Conservation (phyloP, 2,113 vertebrate genomes). For the Centropristis striata region DNA sequence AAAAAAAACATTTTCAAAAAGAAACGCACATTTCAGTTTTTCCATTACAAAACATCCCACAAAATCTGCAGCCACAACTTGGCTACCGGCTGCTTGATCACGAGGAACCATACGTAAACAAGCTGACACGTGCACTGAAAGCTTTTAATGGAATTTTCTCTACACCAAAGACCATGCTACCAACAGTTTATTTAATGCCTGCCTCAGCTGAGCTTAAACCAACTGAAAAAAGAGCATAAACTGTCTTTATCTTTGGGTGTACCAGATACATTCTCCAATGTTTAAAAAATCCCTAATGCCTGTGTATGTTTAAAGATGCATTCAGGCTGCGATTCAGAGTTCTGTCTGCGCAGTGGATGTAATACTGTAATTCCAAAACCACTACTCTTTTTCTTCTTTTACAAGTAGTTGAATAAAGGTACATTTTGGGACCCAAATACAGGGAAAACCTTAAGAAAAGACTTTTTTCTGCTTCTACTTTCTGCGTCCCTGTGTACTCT, state of each 20-base stretch:
- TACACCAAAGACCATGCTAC: constrained; percentile 3
- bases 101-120: background rate
- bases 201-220: constrained; percentile 18
- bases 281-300: constrained; percentile 40
- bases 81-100: constrained; percentile 16
- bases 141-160: constrained; percentile 5
- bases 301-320: constrained; percentile 17
- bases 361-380: background rate
- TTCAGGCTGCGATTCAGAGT: constrained; percentile 51
- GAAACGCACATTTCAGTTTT: constrained; percentile 21
- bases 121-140: constrained; percentile 19
- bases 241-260: constrained; percentile 57
- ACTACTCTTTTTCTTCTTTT: background rate
- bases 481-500: too few species aligned
- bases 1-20: constrained; percentile 6
- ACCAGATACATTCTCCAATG: constrained; percentile 56
- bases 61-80: constrained; percentile 22
- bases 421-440: background rate
- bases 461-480: background rate
- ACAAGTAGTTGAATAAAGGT: background rate
- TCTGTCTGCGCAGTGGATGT: background rate
- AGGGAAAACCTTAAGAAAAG: background rate
- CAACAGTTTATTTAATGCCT: constrained; percentile 12
- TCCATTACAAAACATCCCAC: background rate
- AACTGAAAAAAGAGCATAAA: constrained; percentile 4